Percentiles rank a stretch among this genome's conserved stretches.
phyloP scores from a whole-genome alignment of 2,797 vertebrate species.

The Rhabdomys pumilio region DNA sequence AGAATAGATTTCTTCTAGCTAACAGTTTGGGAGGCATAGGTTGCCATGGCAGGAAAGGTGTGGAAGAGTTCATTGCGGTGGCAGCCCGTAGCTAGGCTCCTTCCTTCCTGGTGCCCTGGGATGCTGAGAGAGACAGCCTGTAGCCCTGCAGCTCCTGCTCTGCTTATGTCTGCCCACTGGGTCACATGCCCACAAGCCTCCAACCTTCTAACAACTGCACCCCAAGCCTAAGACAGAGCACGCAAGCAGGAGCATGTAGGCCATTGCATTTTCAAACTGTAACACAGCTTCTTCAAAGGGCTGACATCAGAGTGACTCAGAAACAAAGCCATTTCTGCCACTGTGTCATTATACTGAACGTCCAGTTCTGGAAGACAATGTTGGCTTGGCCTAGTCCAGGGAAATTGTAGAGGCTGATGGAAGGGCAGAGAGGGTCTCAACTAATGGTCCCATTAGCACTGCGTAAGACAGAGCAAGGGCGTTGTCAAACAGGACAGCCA shows the following conservation, averaged over 20 bases:
- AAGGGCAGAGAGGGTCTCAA: neutral
- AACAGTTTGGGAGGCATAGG: neutral
- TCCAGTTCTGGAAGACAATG: conserved; percentile 7
- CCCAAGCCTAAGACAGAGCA: too few species aligned
- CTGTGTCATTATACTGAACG: neutral
- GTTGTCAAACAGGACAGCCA: neutral
- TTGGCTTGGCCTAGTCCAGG: neutral
- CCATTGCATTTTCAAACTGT: neutral
- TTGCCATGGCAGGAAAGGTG: too few species aligned
- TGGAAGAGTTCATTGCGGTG: too few species aligned
- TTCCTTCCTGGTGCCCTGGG: neutral
- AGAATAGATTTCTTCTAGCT: neutral
- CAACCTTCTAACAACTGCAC: neutral
- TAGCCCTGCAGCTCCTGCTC: neutral
- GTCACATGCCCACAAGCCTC: neutral
- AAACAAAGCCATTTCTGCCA: neutral
- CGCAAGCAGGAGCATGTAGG: neutral
- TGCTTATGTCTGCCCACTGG: neutral
- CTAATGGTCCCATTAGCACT: neutral
- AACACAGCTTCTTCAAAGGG: neutral
- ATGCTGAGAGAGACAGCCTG: neutral
- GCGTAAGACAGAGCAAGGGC: neutral
- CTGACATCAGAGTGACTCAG: neutral
- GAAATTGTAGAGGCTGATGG: neutral
- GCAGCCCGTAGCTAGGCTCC: neutral